phyloP scores from a whole-genome alignment of 2,113 vertebrate species.

The Parotia lawesii region DNA sequence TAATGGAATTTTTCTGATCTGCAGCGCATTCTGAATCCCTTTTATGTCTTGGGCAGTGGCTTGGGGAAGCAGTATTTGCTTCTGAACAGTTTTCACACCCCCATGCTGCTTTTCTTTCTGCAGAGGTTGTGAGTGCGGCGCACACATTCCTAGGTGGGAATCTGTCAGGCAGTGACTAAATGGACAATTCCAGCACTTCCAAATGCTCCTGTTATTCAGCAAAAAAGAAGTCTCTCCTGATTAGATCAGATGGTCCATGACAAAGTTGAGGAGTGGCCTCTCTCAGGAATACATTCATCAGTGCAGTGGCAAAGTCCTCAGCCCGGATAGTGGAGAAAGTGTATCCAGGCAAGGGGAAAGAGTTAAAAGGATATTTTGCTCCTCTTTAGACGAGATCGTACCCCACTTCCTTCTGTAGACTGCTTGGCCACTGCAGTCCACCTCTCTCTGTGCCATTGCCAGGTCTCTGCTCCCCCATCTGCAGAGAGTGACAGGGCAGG shows the following conservation, averaged over 20 bases:
- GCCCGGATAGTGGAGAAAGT: not conserved
- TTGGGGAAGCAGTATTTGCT: not conserved
- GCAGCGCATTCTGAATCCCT: not conserved
- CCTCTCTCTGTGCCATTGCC: not conserved
- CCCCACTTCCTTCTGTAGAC: not conserved
- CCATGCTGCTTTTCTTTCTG: not conserved
- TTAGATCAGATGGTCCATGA: not conserved
- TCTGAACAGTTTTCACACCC: not conserved
- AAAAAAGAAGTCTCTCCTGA: not conserved
- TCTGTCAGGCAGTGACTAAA: not conserved
- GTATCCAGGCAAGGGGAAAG: not conserved
- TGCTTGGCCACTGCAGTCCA: not conserved
- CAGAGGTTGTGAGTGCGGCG: not conserved
- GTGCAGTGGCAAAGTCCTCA: not conserved
- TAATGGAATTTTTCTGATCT: constrained; percentile 27
- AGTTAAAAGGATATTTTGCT: not conserved
- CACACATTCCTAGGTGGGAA: not conserved
- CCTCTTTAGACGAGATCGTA: not conserved
- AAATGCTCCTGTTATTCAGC: not conserved
- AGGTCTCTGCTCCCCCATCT: not conserved
- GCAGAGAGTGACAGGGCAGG: not conserved
- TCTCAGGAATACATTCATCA: not conserved
- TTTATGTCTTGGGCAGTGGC: not conserved
- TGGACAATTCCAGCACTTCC: not conserved
- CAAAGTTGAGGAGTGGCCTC: not conserved